Evolutionary conservation across 2,888 invertebrate genomes (phyloP), one percentile per base, ranked within the genome.

Genomic region (Cabera pusaria): DNA sequence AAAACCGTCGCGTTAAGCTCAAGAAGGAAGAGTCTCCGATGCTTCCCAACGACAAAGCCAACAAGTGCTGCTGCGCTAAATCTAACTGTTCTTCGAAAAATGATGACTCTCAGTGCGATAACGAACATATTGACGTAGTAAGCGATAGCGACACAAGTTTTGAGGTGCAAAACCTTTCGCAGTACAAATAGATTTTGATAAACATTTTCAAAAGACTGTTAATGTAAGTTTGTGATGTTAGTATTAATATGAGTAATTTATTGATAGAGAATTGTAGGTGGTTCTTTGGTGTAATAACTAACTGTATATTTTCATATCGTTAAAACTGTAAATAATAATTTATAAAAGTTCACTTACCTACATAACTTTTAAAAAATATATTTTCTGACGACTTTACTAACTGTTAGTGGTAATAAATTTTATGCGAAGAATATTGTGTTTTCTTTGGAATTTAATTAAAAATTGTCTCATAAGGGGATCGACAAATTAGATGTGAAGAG

Each of bases 1-100:
- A 98, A 74, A 98, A 98, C 76, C 92, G 97, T 3, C 91, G 97
- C 1, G 98, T 98, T 0, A 98, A 98, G 74, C 92, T 96, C 79
- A 98, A 98, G 90, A 98, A 97, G 65, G 97, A 97, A 52, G 95
- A 95, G 63, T 80, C 92, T 3, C 94, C 94, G 0, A 52, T 75
- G 53, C 49, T 58, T 3, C 48, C 62, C 0, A 49, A 14, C n/a
- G 78, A 79, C 1, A 71, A 75, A 0, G 74, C 72, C 11, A 56
- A 61, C 0, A 85, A 78, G 43, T 86, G 86, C 37, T 88, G 88
- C 47, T 87, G 87, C 43, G 48, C 69, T 0, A 84, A 82, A 38
- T 55, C 63, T 0, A 64, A 74, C 0, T 87, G 87, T 41, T 70
- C 74, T 0, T 67, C 72, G 0, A 79, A 73, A 39, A 42, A 35